Conservation (phyloP, 2,888 invertebrate species). For the Phoenoteleia sp. region DNA sequence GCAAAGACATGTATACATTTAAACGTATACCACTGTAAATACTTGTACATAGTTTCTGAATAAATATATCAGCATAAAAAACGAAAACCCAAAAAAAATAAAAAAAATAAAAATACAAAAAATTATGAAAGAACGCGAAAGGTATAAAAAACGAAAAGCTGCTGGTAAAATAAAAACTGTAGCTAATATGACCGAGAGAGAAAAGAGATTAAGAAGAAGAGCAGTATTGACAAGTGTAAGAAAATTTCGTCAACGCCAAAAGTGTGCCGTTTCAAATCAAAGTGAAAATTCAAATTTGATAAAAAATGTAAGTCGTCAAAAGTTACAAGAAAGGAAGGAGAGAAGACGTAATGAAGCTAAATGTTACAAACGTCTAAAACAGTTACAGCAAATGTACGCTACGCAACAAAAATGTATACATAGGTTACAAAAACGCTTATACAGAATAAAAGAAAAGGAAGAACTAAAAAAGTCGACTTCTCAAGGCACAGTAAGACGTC, state of each 20-base stretch:
- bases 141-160: slow-evolving; percentile 26
- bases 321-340: background rate
- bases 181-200: slow-evolving; percentile 16
- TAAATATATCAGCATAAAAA: too few relatives aligned
- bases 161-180: slow-evolving; percentile 33
- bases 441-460: background rate
- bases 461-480: background rate
- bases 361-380: background rate
- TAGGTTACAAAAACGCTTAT: slow-evolving; percentile 1
- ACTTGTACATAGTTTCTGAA: too few relatives aligned
- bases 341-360: background rate
- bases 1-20: too few relatives aligned
- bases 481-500: background rate
- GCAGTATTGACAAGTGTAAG: background rate
- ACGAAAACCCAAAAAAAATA: too few relatives aligned
- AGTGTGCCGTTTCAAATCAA: background rate
- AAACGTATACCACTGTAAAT: too few relatives aligned
- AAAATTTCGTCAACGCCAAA: background rate
- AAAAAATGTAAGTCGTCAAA: slow-evolving; percentile 15
- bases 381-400: background rate
- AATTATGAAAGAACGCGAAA: slow-evolving; percentile 20
- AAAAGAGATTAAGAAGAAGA: slow-evolving; percentile 32
- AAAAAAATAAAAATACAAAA: too few relatives aligned
- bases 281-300: too few relatives aligned
- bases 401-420: background rate